These are phyloP conservation scores for Mus spretus DNA, from an alignment of 2,797 vertebrate species.

Conservation along the genomic window DNA sequence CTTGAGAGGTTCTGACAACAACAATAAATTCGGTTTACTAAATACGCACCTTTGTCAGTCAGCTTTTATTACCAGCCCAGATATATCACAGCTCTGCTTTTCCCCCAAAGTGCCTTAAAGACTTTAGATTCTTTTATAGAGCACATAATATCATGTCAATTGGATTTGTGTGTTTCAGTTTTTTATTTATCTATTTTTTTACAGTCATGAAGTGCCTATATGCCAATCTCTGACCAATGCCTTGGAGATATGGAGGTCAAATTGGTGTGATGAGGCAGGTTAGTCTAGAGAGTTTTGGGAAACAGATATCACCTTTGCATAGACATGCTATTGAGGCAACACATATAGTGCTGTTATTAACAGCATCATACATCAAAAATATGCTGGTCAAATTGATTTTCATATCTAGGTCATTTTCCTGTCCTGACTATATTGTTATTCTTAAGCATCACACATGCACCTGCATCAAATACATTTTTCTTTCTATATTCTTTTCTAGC, in stretches of 20 bases:
- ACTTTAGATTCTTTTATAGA: conserved; percentile 49
- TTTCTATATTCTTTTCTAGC: not conserved
- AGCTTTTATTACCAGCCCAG: conserved; percentile 60
- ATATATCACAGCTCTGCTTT: not conserved
- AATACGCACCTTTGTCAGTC: conserved; percentile 49
- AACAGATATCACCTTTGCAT: not conserved
- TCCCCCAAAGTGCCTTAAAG: conserved; percentile 34
- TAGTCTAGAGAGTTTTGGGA: conserved; percentile 10
- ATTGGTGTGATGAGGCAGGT: not conserved
- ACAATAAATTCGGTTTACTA: conserved; percentile 70
- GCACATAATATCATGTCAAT: not conserved
- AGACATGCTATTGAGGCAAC: not conserved
- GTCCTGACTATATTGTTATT: not conserved
- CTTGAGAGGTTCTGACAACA: conserved; percentile 59
- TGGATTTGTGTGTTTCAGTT: not conserved
- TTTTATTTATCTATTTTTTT: not conserved
- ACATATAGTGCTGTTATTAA: not conserved
- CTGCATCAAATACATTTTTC: not conserved
- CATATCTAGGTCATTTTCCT: not conserved
- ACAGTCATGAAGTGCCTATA: not conserved
- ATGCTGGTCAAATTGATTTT: not conserved
- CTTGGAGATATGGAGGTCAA: not conserved
- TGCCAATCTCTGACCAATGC: not conserved
- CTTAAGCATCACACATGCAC: not conserved
- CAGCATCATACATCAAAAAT: conserved; percentile 19